These are phyloP conservation scores for Synanthedon myopaeformis DNA, from an alignment of 2,888 invertebrate species.

Conservation along the genomic window DNA sequence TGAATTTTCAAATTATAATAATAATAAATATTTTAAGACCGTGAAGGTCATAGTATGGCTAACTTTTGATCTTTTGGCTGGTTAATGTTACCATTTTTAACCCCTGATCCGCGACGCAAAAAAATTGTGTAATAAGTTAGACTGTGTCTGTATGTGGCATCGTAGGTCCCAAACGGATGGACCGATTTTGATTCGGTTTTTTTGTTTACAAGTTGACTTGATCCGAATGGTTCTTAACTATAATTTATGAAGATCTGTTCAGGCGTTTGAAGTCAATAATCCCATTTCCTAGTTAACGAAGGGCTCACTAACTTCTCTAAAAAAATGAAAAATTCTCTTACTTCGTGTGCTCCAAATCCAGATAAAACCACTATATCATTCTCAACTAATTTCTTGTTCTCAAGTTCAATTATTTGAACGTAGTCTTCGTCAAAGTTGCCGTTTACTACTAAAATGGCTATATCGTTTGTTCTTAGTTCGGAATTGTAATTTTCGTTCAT, in stretches of 20 bases:
- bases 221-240: too few species aligned
- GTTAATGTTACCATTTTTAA: too few species aligned
- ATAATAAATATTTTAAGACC: neutral
- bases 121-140: too few species aligned
- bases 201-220: too few species aligned
- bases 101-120: too few species aligned
- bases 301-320: too few species aligned
- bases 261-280: too few species aligned
- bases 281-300: too few species aligned
- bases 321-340: constrained; percentile 9
- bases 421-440: constrained; percentile 26
- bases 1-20: neutral
- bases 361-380: constrained; percentile 36
- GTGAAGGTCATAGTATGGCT: neutral
- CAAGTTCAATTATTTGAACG: constrained; percentile 24
- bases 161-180: too few species aligned
- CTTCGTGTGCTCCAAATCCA: constrained; percentile 50
- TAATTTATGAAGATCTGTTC: too few species aligned
- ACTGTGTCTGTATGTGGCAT: too few species aligned
- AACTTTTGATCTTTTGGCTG: neutral
- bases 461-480: constrained; percentile 33
- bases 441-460: constrained; percentile 39
- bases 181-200: too few species aligned
- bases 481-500: constrained; percentile 31
- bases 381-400: constrained; percentile 24